Conservation (phyloP, 2,888 invertebrate species). For the Exephanes ischioxanthus region DNA sequence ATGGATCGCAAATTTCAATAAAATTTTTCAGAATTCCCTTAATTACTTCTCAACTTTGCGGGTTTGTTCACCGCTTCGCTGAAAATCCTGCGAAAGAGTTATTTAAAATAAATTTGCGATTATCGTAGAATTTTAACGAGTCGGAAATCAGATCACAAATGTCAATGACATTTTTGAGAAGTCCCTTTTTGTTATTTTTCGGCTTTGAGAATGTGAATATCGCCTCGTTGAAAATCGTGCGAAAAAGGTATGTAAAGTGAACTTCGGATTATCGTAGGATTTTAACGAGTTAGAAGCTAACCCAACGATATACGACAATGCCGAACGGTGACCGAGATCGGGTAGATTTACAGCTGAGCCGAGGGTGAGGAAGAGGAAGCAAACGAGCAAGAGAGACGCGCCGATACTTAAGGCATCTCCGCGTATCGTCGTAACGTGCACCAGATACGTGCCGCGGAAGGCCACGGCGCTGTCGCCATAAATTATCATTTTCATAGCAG, state of each 20-base stretch:
- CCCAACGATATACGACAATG: constrained; percentile 29
- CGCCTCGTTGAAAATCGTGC: background rate
- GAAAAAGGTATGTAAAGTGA: too few relatives aligned
- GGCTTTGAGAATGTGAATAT: background rate
- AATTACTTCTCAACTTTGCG: too few relatives aligned
- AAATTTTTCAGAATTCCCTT: background rate
- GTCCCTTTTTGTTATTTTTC: background rate
- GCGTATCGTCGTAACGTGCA: constrained; percentile 71
- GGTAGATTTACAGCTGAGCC: constrained; percentile 21
- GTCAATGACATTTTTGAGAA: too few relatives aligned
- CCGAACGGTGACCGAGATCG: constrained; percentile 23
- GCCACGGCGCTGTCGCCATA: constrained; percentile 78
- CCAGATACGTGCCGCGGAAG: constrained; percentile 79
- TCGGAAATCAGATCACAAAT: background rate
- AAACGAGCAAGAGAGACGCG: constrained; percentile 41
- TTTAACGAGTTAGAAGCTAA: constrained; percentile 25
- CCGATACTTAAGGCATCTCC: constrained; percentile 56
- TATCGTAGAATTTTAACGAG: constrained; percentile 27
- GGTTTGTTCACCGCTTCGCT: background rate
- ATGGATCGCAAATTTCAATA: background rate
- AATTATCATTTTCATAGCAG: constrained; percentile 82
- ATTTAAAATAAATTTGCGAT: background rate
- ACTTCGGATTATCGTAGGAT: background rate
- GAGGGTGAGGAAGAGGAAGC: constrained; percentile 42
- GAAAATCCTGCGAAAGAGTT: background rate